Percentiles rank a stretch among this genome's conserved stretches.
phyloP scores from a whole-genome alignment of 2,888 invertebrate species.

The Scaptomyza flava region DNA sequence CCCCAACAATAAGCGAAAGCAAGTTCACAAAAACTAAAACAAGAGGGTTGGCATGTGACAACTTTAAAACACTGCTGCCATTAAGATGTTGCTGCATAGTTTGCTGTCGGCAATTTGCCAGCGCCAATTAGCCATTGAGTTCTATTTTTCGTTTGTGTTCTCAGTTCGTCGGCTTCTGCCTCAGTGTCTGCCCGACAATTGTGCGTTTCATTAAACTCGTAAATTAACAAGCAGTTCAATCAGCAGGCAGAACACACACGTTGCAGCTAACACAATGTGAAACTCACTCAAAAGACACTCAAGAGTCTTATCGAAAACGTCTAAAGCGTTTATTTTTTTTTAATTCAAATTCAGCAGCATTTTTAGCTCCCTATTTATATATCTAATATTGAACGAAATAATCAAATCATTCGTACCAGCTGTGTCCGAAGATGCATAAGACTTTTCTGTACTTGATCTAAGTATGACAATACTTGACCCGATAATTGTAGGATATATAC shows the following conservation, averaged over 20 bases:
- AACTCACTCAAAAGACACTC: no score
- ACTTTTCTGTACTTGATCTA: no score
- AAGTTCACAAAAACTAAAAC: conserved; percentile 34
- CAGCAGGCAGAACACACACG: conserved; percentile 31
- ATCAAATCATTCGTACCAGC: no score
- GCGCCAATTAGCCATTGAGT: conserved; percentile 41
- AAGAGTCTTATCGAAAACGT: no score
- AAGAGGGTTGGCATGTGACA: conserved; percentile 21
- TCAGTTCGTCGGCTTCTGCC: not conserved
- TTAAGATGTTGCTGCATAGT: not conserved
- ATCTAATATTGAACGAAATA: no score
- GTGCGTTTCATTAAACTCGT: conserved; percentile 44
- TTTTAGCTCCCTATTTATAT: no score
- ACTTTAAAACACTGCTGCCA: conserved; percentile 16
- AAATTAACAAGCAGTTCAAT: conserved; percentile 48
- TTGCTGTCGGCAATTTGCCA: conserved; percentile 44
- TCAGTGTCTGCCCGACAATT: conserved; percentile 27
- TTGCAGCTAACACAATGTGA: conserved; percentile 13
- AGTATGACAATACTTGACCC: no score
- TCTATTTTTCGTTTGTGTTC: conserved; percentile 2
- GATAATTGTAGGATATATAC: no score
- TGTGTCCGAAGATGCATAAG: no score
- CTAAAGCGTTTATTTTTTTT: no score
- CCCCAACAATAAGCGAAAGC: conserved; percentile 58
- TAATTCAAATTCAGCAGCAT: no score